phyloP scores from a whole-genome alignment of 2,888 invertebrate genomes.

The Drosophila meridionalis region DNA sequence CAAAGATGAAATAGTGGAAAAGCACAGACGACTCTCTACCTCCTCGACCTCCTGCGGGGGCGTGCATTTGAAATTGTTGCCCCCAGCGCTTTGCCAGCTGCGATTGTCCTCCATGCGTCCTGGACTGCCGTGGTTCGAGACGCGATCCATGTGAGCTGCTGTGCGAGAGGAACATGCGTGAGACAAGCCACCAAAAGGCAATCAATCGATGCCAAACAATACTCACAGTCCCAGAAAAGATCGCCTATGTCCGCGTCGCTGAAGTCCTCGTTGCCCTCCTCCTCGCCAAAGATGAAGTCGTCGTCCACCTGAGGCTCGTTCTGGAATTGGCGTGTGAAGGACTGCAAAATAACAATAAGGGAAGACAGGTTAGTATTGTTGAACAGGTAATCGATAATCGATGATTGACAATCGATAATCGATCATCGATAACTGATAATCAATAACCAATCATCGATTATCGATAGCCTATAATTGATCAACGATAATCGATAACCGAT shows the following conservation, averaged over 20 bases:
- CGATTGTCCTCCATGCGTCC: slow-evolving; percentile 85
- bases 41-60: slow-evolving; percentile 85
- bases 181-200: neutral
- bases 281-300: slow-evolving; percentile 87
- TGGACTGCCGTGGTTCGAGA: slow-evolving; percentile 87
- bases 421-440: too few species aligned
- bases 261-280: slow-evolving; percentile 85
- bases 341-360: slow-evolving; percentile 49
- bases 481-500: neutral
- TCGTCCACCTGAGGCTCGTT: slow-evolving; percentile 86
- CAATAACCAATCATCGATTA: too few species aligned
- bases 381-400: neutral
- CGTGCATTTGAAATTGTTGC: slow-evolving; percentile 84
- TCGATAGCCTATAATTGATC: too few species aligned
- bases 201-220: neutral
- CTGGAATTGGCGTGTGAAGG: slow-evolving; percentile 82
- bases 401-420: neutral
- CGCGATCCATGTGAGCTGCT: slow-evolving; percentile 86
- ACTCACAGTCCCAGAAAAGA: slow-evolving; percentile 89
- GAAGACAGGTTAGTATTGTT: neutral
- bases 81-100: slow-evolving; percentile 86
- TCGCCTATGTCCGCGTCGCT: slow-evolving; percentile 87
- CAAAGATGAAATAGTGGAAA: neutral
- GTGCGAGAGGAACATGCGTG: slow-evolving; percentile 1
- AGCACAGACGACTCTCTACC: slow-evolving; percentile 58